phyloP scores from a whole-genome alignment of 2,113 vertebrate species.

The Hydrolagus affinis region DNA sequence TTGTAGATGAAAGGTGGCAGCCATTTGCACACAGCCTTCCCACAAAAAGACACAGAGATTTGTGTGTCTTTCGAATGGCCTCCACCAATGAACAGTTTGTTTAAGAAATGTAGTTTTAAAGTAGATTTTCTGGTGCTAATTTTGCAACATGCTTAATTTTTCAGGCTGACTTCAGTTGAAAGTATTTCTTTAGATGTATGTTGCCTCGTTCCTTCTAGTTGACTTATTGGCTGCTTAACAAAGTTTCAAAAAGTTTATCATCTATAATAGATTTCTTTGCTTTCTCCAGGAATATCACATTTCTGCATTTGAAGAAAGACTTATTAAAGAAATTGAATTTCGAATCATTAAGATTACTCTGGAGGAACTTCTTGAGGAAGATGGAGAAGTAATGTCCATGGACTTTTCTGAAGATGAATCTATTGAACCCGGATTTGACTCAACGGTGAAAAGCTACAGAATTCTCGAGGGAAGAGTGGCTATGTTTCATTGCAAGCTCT shows the following conservation, averaged over 20 bases:
- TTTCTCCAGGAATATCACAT: slow-evolving; percentile 77
- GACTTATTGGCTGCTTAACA: not conserved
- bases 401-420: slow-evolving; percentile 74
- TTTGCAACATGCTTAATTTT: not conserved
- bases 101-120: not conserved
- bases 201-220: not conserved
- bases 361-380: slow-evolving; percentile 79
- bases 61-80: no score
- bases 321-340: slow-evolving; percentile 93
- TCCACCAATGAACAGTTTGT: no score
- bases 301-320: slow-evolving; percentile 87
- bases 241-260: not conserved
- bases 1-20: no score
- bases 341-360: slow-evolving; percentile 87
- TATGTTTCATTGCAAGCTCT: slow-evolving; percentile 88
- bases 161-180: not conserved
- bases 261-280: no score
- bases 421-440: slow-evolving; percentile 70
- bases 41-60: no score
- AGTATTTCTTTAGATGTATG: not conserved
- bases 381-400: slow-evolving; percentile 75
- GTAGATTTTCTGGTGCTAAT: not conserved
- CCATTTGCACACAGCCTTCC: no score
- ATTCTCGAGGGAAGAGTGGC: slow-evolving; percentile 86
- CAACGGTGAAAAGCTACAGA: slow-evolving; percentile 85